A percentile compares a stretch with the other conserved stretches of the same genome.
These are phyloP conservation scores for Mormyrus lacerda DNA, from an alignment of 2,113 vertebrate species.

Conservation along the genomic window DNA sequence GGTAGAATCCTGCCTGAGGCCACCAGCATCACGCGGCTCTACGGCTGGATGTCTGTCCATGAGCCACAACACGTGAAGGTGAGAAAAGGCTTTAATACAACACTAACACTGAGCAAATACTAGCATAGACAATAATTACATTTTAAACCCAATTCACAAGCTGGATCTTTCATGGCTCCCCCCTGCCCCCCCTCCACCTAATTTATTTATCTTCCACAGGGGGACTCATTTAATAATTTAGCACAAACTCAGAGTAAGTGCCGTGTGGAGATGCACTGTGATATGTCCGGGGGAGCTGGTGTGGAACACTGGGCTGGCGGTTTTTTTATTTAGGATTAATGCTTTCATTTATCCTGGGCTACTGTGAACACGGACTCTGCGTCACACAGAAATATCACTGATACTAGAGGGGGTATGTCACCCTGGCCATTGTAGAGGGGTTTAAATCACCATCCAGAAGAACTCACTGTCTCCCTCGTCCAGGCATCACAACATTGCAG, in stretches of 20 bases:
- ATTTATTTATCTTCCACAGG: conserved; percentile 32
- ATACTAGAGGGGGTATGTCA: neutral
- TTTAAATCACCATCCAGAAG: neutral
- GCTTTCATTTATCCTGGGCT: conserved; percentile 30
- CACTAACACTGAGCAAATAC: neutral
- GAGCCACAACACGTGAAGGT: neutral
- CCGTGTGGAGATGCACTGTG: conserved; percentile 14
- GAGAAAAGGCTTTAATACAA: neutral
- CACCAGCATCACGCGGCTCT: neutral
- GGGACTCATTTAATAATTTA: conserved; percentile 34
- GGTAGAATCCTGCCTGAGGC: neutral
- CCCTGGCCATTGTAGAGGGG: neutral
- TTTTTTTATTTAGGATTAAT: conserved; percentile 12
- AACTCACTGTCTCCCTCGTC: neutral
- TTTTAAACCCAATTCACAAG: conserved; percentile 33
- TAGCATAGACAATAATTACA: conserved; percentile 25
- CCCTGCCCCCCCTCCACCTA: neutral
- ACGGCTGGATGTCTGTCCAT: neutral
- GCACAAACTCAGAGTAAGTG: conserved; percentile 25
- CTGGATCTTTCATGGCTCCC: conserved; percentile 25
- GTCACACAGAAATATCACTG: conserved; percentile 7
- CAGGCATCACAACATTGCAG: too few species aligned
- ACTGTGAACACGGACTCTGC: conserved; percentile 16
- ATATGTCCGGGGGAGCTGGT: conserved; percentile 22
- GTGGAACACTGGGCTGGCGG: conserved; percentile 21